A percentile compares a stretch with the other conserved stretches of the same genome.
Evolutionary conservation across 2,797 vertebrate genomes (phyloP).

Genomic region (Silurus lanzhouensis): DNA sequence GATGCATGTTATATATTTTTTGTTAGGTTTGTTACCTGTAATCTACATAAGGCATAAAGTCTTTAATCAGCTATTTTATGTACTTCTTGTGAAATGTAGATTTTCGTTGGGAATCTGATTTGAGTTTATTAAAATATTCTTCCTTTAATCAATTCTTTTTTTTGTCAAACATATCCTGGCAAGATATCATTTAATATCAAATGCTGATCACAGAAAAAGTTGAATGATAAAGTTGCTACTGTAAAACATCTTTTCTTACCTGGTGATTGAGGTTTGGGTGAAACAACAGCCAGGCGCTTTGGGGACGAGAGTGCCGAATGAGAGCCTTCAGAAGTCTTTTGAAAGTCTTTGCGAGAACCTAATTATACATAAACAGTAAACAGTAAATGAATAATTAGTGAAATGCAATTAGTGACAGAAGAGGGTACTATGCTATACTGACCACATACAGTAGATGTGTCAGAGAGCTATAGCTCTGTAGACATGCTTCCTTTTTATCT

Average conservation of each 20-base stretch:
- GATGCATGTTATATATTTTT: no score
- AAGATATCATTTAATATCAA: neutral
- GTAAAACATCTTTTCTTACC: conserved; percentile 72
- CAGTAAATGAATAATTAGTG: neutral
- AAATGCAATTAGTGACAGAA: neutral
- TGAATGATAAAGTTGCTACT: neutral
- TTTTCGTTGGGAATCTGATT: no score
- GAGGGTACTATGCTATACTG: neutral
- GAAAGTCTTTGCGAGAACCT: conserved; percentile 90
- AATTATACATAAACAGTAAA: conserved; percentile 53
- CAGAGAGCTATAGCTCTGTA: neutral
- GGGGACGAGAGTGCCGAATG: conserved; percentile 86
- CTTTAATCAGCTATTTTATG: neutral
- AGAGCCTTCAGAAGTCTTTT: conserved; percentile 83
- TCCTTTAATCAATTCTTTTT: neutral
- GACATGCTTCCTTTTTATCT: neutral
- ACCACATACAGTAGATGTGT: neutral
- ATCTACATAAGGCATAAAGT: neutral
- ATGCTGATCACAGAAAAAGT: neutral
- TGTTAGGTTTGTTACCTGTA: neutral
- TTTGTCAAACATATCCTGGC: neutral
- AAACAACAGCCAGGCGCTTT: conserved; percentile 82
- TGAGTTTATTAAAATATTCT: neutral
- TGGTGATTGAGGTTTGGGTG: conserved; percentile 90
- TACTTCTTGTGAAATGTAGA: neutral